Percentiles rank a stretch among this genome's conserved stretches.
Evolutionary conservation across 2,113 vertebrate genomes (phyloP).

Genomic region (Myrmophylax atrothorax): DNA sequence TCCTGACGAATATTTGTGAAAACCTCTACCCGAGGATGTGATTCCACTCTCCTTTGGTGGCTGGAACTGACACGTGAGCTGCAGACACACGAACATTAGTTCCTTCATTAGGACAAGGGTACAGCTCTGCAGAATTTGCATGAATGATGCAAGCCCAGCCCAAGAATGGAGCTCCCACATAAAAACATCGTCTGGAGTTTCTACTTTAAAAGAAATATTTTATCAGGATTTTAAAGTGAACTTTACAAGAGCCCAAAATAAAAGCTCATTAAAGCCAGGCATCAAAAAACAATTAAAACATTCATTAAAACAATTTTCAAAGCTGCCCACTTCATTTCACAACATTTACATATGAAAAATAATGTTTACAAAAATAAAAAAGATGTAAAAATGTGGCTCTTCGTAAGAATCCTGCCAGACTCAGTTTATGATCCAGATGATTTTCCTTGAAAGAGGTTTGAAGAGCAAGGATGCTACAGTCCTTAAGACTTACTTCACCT

Average conservation of each 20-base stretch:
- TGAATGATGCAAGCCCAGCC: not conserved
- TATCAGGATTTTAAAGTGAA: not conserved
- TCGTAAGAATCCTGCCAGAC: not conserved
- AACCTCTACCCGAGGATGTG: not conserved
- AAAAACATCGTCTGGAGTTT: not conserved
- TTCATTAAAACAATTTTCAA: not conserved
- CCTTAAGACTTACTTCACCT: not conserved
- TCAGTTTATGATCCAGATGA: not conserved
- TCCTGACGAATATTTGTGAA: not conserved
- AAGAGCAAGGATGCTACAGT: not conserved
- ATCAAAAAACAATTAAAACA: not conserved
- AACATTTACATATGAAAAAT: not conserved
- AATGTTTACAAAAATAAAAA: not conserved
- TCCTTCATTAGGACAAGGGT: not conserved
- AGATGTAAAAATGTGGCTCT: not conserved
- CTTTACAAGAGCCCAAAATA: not conserved
- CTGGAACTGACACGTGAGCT: not conserved
- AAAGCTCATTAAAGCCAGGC: not conserved
- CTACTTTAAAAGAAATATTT: not conserved
- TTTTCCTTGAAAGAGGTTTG: not conserved
- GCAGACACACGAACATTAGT: not conserved
- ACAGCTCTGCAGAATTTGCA: not conserved
- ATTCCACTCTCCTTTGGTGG: not conserved
- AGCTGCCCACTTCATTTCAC: not conserved
- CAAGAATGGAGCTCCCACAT: not conserved